phyloP scores from a whole-genome alignment of 2,113 vertebrate genomes.

The Catharus fuscescens region DNA sequence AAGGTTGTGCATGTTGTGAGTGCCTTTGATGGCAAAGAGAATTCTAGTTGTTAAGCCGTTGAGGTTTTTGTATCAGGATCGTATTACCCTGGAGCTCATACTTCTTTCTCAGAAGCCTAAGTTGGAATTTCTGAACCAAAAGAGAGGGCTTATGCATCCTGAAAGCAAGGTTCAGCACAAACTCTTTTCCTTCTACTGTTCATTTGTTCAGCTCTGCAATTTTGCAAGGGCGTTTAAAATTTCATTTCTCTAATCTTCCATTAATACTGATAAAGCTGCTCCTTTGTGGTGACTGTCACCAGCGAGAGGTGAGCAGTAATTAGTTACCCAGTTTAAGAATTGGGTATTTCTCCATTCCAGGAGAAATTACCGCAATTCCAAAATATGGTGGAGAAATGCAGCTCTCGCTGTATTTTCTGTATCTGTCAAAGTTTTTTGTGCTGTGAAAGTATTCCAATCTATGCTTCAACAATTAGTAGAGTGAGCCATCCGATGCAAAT shows the following conservation, averaged over 20 bases:
- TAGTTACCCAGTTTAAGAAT: not conserved
- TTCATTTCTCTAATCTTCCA: not conserved
- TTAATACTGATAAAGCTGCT: not conserved
- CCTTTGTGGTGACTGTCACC: not conserved
- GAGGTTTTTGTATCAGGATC: not conserved
- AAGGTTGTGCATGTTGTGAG: not conserved
- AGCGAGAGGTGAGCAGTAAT: not conserved
- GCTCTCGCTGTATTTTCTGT: not conserved
- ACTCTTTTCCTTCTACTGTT: not conserved
- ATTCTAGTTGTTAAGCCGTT: not conserved
- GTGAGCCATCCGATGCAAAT: not conserved
- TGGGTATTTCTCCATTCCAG: not conserved
- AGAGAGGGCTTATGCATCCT: not conserved
- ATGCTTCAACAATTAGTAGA: not conserved
- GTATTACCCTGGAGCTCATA: not conserved
- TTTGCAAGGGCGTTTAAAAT: not conserved
- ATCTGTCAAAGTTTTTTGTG: not conserved
- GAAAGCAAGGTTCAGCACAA: not conserved
- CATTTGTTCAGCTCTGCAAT: not conserved
- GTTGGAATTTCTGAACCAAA: not conserved
- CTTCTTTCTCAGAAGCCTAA: not conserved
- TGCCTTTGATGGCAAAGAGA: not conserved
- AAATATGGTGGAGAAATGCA: not conserved
- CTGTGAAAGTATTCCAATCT: not conserved
- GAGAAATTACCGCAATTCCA: not conserved